Percentiles rank a stretch among this genome's conserved stretches.
Conservation (phyloP, 2,888 invertebrate genomes). For the Lithophane semibrunnea region DNA sequence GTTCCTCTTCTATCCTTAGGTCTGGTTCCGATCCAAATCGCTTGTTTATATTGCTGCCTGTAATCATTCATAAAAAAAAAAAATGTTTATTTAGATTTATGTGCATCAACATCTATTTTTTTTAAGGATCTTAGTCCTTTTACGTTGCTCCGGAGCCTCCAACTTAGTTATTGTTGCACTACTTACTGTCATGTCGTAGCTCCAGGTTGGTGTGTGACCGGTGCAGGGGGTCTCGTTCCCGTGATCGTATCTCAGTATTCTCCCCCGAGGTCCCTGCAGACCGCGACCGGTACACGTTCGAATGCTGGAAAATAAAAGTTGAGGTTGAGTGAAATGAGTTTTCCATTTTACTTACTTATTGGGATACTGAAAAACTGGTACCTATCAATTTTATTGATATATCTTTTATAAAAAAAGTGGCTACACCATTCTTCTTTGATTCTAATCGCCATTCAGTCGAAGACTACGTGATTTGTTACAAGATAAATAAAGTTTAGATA, state of each 20-base stretch:
- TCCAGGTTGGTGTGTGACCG: conserved; percentile 88
- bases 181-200: conserved; percentile 83
- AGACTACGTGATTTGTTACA: no score
- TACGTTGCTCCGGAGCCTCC: no score
- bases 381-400: not conserved
- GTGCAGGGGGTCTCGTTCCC: conserved; percentile 87
- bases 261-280: conserved; percentile 83
- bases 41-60: conserved; percentile 86
- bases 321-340: not conserved
- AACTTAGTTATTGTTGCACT: not conserved
- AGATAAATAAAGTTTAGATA: no score
- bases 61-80: conserved; percentile 36
- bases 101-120: no score
- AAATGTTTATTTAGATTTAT: no score
- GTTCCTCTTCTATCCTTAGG: conserved; percentile 88
- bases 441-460: not conserved
- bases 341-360: not conserved
- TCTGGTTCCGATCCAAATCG: conserved; percentile 94
- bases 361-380: not conserved
- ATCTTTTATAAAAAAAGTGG: not conserved
- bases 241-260: conserved; percentile 74
- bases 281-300: conserved; percentile 86
- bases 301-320: conserved; percentile 75
- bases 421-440: not conserved
- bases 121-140: no score